Evolutionary conservation across 2,113 vertebrate species (phyloP), one percentile per base, ranked within the genome.

Genomic region (Protobothrops flavoviridis): DNA sequence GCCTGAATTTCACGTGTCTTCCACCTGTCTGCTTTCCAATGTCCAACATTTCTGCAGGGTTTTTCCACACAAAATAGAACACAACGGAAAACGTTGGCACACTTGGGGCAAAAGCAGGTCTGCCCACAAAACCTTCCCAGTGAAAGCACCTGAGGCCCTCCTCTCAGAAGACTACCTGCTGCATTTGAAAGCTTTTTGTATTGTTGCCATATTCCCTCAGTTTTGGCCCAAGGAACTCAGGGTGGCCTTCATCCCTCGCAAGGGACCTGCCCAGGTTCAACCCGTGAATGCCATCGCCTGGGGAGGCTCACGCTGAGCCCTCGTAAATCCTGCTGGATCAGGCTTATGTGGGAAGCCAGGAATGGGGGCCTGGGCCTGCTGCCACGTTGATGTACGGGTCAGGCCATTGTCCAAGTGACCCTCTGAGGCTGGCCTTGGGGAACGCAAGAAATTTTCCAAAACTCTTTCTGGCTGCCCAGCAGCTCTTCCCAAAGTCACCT

Each of bases 351-450:
- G 85, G 10, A 52, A 12, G 24, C 45, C 21, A 12, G 43, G 43
- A 48, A 87, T 5, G 10, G 85, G 21, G 39, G 23, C 85, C 85
- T 5, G 85, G 4, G 10, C 21, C 23, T 50, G 39, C 4, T 81
- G 33, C 5, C 0, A 4, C 11, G 10, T n/a, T 39, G 17, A 17
- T 13, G 1, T 8, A 0, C 1, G 0, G 69, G 13, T 39, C n/a
- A 39, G n/a, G n/a, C 69, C 69, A 39, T 39, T 15, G 13, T 74
- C 64, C 29, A 17, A 33, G 64, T 5, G n/a, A 39, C n/a, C 69
- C 69, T 3, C 74, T 3, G 33, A 3, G n/a, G 15, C 69, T 20
- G 74, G 3, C 33, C 74, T 81, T 20, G 69, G 69, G n/a, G 1
- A 81, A 29, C 15, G 20, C 69, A 1, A 8, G 15, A 9, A 81